Conservation (phyloP, 2,888 invertebrate genomes). For the Cantharis rustica region DNA sequence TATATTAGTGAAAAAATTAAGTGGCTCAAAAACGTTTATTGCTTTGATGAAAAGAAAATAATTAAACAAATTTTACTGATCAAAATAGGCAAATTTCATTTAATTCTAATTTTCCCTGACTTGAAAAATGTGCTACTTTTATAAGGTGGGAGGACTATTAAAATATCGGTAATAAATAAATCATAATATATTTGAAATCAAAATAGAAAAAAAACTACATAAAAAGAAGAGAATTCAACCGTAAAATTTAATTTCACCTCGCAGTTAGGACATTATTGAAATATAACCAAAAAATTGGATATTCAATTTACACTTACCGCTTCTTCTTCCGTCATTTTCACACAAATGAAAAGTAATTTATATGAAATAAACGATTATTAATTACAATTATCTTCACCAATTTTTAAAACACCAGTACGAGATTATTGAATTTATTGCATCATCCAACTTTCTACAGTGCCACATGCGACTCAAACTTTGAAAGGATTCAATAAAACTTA, state of each 20-base stretch:
- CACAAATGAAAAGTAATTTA: neutral
- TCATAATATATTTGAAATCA: neutral
- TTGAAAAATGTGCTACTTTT: neutral
- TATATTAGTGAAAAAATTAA: too few species aligned
- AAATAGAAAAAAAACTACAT: neutral
- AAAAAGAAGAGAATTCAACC: neutral
- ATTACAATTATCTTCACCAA: neutral
- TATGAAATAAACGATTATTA: neutral
- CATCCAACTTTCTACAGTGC: neutral
- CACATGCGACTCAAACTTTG: neutral
- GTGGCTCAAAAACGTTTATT: too few species aligned
- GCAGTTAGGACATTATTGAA: neutral
- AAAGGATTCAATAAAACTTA: neutral
- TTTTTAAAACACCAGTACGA: neutral
- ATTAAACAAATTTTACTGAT: neutral
- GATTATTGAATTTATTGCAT: neutral
- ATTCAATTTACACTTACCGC: constrained; percentile 52
- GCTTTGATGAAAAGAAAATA: too few species aligned
- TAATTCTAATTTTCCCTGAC: neutral
- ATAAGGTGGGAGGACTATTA: neutral
- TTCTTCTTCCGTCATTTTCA: constrained; percentile 61
- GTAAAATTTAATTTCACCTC: neutral
- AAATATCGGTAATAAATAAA: neutral
- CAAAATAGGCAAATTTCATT: neutral
- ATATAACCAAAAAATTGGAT: constrained; percentile 11